phyloP scores from a whole-genome alignment of 2,797 vertebrate genomes.

The Tangara arthus region DNA sequence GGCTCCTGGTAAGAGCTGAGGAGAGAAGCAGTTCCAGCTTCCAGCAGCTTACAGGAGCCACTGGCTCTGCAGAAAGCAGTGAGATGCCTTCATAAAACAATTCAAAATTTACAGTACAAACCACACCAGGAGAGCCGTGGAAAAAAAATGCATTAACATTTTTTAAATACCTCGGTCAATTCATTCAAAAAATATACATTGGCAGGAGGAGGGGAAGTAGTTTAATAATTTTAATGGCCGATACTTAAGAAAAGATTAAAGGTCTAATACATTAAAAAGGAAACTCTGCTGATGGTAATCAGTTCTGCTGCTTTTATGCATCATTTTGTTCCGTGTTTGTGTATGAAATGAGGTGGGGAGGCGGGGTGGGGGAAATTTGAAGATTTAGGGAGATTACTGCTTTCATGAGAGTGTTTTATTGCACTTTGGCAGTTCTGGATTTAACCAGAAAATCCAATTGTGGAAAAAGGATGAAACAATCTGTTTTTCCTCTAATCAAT shows the following conservation, averaged over 20 bases:
- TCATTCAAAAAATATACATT: constrained; percentile 39
- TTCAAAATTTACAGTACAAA: not conserved
- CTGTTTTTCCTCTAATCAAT: constrained; percentile 60
- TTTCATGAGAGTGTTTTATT: constrained; percentile 55
- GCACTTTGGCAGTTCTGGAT: constrained; percentile 43
- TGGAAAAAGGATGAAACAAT: constrained; percentile 66
- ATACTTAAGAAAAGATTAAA: constrained; percentile 63
- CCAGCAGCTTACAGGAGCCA: not conserved
- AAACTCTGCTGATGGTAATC: constrained; percentile 64
- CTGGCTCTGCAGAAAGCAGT: not conserved
- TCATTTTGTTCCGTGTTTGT: constrained; percentile 21
- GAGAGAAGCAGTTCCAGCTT: not conserved
- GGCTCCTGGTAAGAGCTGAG: not conserved
- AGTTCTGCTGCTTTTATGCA: constrained; percentile 60
- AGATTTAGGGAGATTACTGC: constrained; percentile 52
- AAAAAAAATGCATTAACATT: constrained; percentile 8
- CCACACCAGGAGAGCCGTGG: not conserved
- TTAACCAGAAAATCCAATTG: constrained; percentile 65
- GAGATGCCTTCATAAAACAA: not conserved
- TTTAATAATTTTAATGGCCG: constrained; percentile 68
- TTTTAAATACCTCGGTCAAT: not conserved
- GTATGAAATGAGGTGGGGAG: constrained; percentile 9
- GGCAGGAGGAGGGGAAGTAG: constrained; percentile 35
- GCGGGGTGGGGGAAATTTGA: not conserved
- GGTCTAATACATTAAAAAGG: constrained; percentile 53